A percentile compares a stretch with the other conserved stretches of the same genome.
Evolutionary conservation across 2,888 invertebrate genomes (phyloP).

Genomic region (Busseola fusca): DNA sequence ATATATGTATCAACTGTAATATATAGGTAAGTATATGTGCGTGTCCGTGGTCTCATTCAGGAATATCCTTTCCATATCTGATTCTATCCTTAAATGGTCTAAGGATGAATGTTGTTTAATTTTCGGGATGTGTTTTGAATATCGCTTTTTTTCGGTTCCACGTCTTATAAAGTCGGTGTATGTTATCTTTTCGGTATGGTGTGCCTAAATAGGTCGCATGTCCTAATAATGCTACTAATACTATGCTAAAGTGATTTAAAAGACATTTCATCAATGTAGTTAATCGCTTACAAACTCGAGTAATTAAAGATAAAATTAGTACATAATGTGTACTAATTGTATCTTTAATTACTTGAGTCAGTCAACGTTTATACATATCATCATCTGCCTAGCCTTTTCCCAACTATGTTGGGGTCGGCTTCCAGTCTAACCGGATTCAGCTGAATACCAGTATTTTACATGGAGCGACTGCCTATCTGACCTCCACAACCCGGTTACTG

Average conservation of each 20-base stretch:
- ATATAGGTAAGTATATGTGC: neutral
- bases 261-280: neutral
- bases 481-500: too few relatives aligned
- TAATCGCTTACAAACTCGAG: neutral
- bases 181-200: conserved; percentile 19
- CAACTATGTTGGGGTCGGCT: too few relatives aligned
- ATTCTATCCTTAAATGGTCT: conserved; percentile 26
- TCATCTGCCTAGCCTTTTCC: too few relatives aligned
- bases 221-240: too few relatives aligned
- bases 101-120: conserved; percentile 48
- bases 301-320: conserved; percentile 8
- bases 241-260: neutral
- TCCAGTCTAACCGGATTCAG: too few relatives aligned
- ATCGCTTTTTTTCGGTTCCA: conserved; percentile 2
- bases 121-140: conserved; percentile 13
- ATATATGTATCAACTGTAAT: conserved; percentile 28
- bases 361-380: too few relatives aligned
- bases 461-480: too few relatives aligned
- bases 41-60: conserved; percentile 39
- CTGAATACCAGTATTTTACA: too few relatives aligned
- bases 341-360: too few relatives aligned
- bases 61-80: conserved; percentile 47
- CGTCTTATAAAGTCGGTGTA: neutral
- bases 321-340: too few relatives aligned
- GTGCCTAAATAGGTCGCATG: neutral